A percentile compares a stretch with the other conserved stretches of the same genome.
phyloP scores from a whole-genome alignment of 1,140 invertebrate genomes.

The Lucilia sericata region DNA sequence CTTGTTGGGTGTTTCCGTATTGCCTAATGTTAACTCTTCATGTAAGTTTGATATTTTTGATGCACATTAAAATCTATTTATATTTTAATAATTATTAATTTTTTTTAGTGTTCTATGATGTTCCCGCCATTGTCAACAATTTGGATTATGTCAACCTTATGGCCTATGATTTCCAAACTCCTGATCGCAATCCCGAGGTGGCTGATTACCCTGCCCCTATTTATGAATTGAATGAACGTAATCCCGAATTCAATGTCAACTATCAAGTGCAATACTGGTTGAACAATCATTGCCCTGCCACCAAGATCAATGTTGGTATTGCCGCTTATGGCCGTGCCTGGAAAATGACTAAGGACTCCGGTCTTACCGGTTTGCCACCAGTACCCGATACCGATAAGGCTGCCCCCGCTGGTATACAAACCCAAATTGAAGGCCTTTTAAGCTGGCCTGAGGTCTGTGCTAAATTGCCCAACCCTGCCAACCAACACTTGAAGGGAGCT shows the following conservation, averaged over 20 bases:
- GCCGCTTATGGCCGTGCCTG: slow-evolving; percentile 86
- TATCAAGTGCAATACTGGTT: slow-evolving; percentile 74
- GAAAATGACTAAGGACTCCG: slow-evolving; percentile 80
- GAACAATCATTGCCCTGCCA: slow-evolving; percentile 74
- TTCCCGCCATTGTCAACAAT: slow-evolving; percentile 76
- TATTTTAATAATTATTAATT: background rate
- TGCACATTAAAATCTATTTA: slow-evolving; percentile 4
- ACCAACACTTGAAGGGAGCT: slow-evolving; percentile 73
- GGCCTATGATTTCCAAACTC: slow-evolving; percentile 83
- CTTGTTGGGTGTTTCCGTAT: slow-evolving; percentile 76
- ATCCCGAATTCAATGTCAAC: slow-evolving; percentile 76
- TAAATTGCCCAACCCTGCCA: slow-evolving; percentile 76
- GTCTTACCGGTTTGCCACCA: slow-evolving; percentile 82
- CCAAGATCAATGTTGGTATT: slow-evolving; percentile 86
- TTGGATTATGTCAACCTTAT: slow-evolving; percentile 85
- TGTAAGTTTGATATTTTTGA: slow-evolving; percentile 69
- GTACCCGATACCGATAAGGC: slow-evolving; percentile 74
- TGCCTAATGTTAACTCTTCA: slow-evolving; percentile 83
- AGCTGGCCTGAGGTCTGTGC: slow-evolving; percentile 87
- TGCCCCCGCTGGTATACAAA: slow-evolving; percentile 75
- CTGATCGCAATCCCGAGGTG: slow-evolving; percentile 79
- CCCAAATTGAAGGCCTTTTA: slow-evolving; percentile 78
- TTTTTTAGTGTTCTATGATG: slow-evolving; percentile 81
- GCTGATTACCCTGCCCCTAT: slow-evolving; percentile 81
- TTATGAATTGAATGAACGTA: slow-evolving; percentile 78